These are phyloP conservation scores for Gasterosteus aculeatus DNA, from an alignment of 2,113 vertebrate genomes.

Conservation along the genomic window DNA sequence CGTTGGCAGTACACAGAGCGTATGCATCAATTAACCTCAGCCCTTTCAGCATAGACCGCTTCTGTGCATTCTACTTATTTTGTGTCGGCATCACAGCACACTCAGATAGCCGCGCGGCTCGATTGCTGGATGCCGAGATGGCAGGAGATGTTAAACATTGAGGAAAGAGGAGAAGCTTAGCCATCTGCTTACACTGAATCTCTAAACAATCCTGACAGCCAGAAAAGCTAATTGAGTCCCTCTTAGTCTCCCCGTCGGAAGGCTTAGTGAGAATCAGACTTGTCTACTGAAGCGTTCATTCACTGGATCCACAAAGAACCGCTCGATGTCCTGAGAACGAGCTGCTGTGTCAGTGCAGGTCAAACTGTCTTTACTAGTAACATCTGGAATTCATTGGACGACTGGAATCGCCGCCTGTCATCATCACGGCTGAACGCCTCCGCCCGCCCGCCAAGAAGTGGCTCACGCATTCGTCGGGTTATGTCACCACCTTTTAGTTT, in stretches of 20 bases:
- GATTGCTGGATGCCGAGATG: slow-evolving; percentile 29
- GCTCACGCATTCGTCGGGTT: background rate
- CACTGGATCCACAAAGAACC: background rate
- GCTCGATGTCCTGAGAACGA: slow-evolving; percentile 5
- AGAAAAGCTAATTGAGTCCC: slow-evolving; percentile 27
- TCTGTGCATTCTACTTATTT: background rate
- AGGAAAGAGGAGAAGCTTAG: slow-evolving; percentile 13
- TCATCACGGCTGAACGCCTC: background rate
- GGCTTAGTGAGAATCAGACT: slow-evolving; percentile 32
- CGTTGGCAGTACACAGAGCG: slow-evolving; percentile 21
- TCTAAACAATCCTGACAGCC: slow-evolving; percentile 40
- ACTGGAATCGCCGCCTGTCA: background rate
- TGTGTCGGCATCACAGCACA: slow-evolving; percentile 10
- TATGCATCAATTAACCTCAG: background rate
- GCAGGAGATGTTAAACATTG: slow-evolving; percentile 43
- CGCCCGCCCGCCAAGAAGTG: background rate
- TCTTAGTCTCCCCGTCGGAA: slow-evolving; percentile 21
- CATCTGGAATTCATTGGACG: background rate
- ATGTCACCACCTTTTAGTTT: background rate
- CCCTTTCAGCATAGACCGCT: background rate
- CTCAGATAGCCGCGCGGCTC: slow-evolving; percentile 8
- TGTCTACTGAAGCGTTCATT: background rate
- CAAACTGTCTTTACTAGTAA: background rate
- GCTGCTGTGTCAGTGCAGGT: background rate
- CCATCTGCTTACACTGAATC: slow-evolving; percentile 27